Evolutionary conservation across 1,140 invertebrate species (phyloP), one percentile per base, ranked within the genome.

Genomic region (Drosophila varians): DNA sequence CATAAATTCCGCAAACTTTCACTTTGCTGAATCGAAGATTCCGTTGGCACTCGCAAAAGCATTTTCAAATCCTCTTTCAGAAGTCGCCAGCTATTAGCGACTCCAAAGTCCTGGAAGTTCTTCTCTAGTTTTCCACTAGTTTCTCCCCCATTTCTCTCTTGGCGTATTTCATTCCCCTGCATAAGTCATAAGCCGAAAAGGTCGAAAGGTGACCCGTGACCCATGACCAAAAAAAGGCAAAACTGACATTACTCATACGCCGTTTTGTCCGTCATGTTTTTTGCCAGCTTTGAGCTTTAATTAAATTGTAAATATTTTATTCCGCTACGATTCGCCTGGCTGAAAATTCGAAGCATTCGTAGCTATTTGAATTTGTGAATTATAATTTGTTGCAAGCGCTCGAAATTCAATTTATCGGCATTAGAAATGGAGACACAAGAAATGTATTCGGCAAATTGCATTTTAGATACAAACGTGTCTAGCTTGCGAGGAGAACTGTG

Each of bases 231-330:
- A 49, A 49, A 28, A 21, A 21, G 4, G 8, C 28, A 11, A 0
- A 31, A 31, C 28, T 31, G 28, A 18, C 26, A 69, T 69, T 38
- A 52, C 62, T 43, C 64, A 66, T 66, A 66, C 61, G 61, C 64
- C 34, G 18, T 58, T 38, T 38, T 12, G 31, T n/a, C 43, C 52
- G 19, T 62, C 45, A 55, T 78, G 61, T 83, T 73, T 58, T 66
- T 75, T 53, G 65, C 52, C 75, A 83, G 77, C 69, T 86, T 68
- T 84, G 65, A 64, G 61, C 80, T 86, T 84, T 84, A 84, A 84
- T 84, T 84, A 86, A 84, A 86, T 86, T 83, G 75, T 68, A 83
- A 86, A 86, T 86, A 84, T 86, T 83, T 84, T 60, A 60, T 73
- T 49, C 26, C 28, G 43, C 36, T 48, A 18, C 23, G 11, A 7